Base-by-base conservation (phyloP, 2,888 invertebrate genomes). In the Lycocerus yunnanus region DNA sequence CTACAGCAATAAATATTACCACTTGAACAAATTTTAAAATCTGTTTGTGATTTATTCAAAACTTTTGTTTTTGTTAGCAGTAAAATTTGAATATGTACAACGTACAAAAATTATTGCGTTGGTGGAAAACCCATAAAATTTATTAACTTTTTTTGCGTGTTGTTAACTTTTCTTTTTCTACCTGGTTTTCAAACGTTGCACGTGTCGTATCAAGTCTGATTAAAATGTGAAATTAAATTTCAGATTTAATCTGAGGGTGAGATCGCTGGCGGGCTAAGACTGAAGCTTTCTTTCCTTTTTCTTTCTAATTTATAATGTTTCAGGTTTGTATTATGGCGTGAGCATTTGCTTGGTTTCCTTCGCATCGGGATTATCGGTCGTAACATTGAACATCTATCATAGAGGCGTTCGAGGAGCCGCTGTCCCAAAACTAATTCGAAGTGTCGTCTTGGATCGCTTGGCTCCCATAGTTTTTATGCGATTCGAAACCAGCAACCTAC, bases 361-460 rank as follows among this genome's bases (percentile, higher is more conserved):
- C 84, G 94, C 94, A 5, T 94, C 94, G 0, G 94, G 93, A 0
- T 88, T 94, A 69, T 94, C 95, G 0, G 95, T 95, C 70, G 93
- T 95, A 73, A 95, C 95, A 2, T 89, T 95, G 77, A 95, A 95
- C 86, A 92, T 95, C 84, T 95, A 95, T 87, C 95, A 95, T 89
- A 90, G 95, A 84, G 95, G 96, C 81, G 92, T 93, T 80, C 89
- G 94, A 84, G 95, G 95, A 80, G 92, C 92, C 79, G 92, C 93
- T 84, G 94, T 96, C 77, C 95, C 96, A 65, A 89, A 90, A 66
- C 84, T 92, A 81, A 88, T 93, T 69, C 91, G 93, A 82, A 92
- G 91, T 80, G 87, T 95, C 79, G 93, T 94, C 80, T 90, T 96
- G 83, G 92, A 93, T 84, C 89, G 93, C 80, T 89, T 95, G 81